Evolutionary conservation across 2,888 invertebrate species (phyloP), one percentile per base, ranked within the genome.

Genomic region (Labia minor): DNA sequence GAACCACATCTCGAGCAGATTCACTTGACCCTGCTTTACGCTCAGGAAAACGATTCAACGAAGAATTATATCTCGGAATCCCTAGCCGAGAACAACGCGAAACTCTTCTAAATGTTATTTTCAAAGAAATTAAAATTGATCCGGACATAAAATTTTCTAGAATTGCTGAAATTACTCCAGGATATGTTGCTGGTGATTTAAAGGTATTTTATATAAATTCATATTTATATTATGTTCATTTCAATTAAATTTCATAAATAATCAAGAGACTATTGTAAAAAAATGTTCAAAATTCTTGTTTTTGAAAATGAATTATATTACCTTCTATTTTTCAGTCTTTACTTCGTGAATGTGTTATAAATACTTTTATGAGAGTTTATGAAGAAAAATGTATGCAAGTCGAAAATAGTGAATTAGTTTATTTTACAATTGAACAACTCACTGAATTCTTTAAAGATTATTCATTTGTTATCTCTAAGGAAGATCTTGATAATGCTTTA

Each of bases 1-100:
- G 95, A n/a, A 95, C 98, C 0, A 97, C 98, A 37, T 96, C 93
- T 76, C 85, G 93, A 68, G 92, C 94, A 0, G 97, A 98, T 77
- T 82, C 90, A 0, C 80, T 99, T 64, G 98, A 99, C 78, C 92
- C 95, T 20, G 92, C 95, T 8, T 79, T 99, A 67, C 83, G 98
- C 71, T 82, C 95, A 71, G 91, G 94, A 4, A 95, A 95, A 1
- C 85, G 97, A 37, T 94, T 98, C 74, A 96, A 95, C 79, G 86
- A 92, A 72, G 97, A 99, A 81, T 90, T 99, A 61, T 86, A 88
- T 63, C 80, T 99, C 66, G 96, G 96, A 64, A 96, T 99, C 72
- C 98, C 98, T 0, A 89, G 95, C 74, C 85, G 89, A 71, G 82
- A 85, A 71, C 87, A 93, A 1, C 84, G 98, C 70, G 81, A 82